Base-by-base conservation (phyloP, 1,140 invertebrate species). In the Adelges cooleyi region DNA sequence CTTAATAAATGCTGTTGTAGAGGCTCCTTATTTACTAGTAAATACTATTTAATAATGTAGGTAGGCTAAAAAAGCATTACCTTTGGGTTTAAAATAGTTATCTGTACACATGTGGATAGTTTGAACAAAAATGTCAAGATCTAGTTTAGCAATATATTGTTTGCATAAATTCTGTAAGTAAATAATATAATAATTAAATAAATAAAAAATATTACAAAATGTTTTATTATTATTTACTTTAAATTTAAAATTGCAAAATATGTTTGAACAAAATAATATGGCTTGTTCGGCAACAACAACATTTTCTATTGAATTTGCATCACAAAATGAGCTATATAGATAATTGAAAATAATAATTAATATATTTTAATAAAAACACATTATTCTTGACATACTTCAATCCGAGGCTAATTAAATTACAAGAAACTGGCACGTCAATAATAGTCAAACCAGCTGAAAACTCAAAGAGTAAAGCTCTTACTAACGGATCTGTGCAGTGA, bases 361-460 rank as follows among this genome's bases (percentile, higher is more conserved):
- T n/a, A n/a, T n/a, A 6, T 33, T 33, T 33, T 33, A 33, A 33
- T 33, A 33, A 11, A 33, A 11, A 6, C 5, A 33, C 11, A 6
- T 33, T 6, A 33, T 33, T 5, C 42, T 13, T n/a, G n/a, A n/a
- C n/a, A n/a, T 48, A 62, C 56, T 62, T 62, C 10, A 62, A 62
- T 8, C 40, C 56, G 29, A 29, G 56, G 9, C 20, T 10, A 29
- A 62, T 62, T 27, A 62, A 46, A 29, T 62, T 46, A 15, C 33
- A 20, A 13, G 56, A 48, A 20, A 62, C 27, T 46, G 38, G n/a
- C 44, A 62, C n/a, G 46, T 62, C 56, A n/a, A 62, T 62, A 22
- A 48, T 25, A 22, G 40, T 25, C 25, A 62, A 48, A 9, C 56
- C 56, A 46, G 56, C 56, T 20, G 56, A 44, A 33, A 62, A 62